Evolutionary conservation across 2,888 invertebrate species (phyloP).

Genomic region (Cataglyphis albicans): DNA sequence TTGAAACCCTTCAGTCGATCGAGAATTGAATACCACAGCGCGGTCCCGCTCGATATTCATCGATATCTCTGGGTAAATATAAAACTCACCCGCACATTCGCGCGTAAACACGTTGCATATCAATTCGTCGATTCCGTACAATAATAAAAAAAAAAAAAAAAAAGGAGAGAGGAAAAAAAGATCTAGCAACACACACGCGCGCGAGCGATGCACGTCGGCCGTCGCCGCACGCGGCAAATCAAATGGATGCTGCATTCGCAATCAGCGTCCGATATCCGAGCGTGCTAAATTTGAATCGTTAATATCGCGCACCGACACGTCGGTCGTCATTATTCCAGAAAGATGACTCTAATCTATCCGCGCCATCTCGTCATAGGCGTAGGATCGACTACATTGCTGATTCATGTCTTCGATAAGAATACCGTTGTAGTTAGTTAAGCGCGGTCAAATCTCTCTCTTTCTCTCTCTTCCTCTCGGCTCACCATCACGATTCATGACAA

Average conservation of each 20-base stretch:
- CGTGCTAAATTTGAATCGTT: slow-evolving; percentile 73
- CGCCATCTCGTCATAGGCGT: slow-evolving; percentile 58
- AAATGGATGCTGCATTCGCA: slow-evolving; percentile 57
- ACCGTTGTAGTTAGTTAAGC: slow-evolving; percentile 22
- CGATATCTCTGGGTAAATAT: slow-evolving; percentile 26
- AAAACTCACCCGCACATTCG: slow-evolving; percentile 26
- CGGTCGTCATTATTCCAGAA: slow-evolving; percentile 74
- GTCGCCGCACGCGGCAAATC: not conserved
- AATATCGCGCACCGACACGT: slow-evolving; percentile 69
- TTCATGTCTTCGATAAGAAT: slow-evolving; percentile 58
- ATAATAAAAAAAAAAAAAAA: not conserved
- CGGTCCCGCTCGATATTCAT: not conserved
- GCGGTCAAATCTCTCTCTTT: not conserved
- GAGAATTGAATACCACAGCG: not conserved
- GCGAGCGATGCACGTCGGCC: slow-evolving; percentile 34
- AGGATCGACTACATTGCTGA: slow-evolving; percentile 49
- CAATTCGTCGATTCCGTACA: slow-evolving; percentile 5
- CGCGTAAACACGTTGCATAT: slow-evolving; percentile 22
- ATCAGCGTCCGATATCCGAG: slow-evolving; percentile 64
- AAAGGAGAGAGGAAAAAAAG: not conserved
- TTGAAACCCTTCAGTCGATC: not conserved
- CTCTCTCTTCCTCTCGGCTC: not conserved
- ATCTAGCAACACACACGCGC: not conserved
- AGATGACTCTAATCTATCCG: slow-evolving; percentile 72
- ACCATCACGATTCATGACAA: slow-evolving; percentile 44